Evolutionary conservation across 2,888 invertebrate species (phyloP).

Genomic region (Carterocephalus palaemon): DNA sequence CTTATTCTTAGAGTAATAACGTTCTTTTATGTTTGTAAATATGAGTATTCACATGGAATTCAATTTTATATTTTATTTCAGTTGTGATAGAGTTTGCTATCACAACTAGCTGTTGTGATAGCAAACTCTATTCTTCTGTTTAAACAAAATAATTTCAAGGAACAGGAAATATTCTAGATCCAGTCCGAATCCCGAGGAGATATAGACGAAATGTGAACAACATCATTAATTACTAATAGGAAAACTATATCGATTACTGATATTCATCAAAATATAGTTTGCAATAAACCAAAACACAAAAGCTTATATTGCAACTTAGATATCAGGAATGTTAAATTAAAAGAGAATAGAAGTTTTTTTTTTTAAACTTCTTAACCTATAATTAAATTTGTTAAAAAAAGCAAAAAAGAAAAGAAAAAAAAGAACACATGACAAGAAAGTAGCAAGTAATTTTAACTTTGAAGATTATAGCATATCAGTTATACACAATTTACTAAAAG

Average conservation of each 20-base stretch:
- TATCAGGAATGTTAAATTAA: too few relatives aligned
- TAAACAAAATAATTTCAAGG: constrained; percentile 21
- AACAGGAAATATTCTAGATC: constrained; percentile 22
- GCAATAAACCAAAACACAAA: too few relatives aligned
- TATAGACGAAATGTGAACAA: constrained; percentile 20
- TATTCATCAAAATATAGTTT: too few relatives aligned
- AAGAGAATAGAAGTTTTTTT: too few relatives aligned
- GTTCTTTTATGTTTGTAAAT: neutral
- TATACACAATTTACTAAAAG: neutral
- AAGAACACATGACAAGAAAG: too few relatives aligned
- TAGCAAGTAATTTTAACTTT: neutral
- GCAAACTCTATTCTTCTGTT: constrained; percentile 9
- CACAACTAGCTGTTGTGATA: neutral
- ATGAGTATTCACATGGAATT: constrained; percentile 1
- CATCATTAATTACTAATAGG: constrained; percentile 9
- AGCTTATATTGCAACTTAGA: too few relatives aligned
- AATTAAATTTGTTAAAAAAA: too few relatives aligned
- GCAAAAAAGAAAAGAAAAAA: too few relatives aligned
- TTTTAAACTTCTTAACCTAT: too few relatives aligned
- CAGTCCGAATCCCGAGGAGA: constrained; percentile 20
- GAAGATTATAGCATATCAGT: neutral
- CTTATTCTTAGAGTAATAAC: neutral
- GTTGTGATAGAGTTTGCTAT: constrained; percentile 17
- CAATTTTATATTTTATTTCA: constrained; percentile 23
- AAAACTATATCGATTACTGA: constrained; percentile 13